Percentiles rank a stretch among this genome's conserved stretches.
These are phyloP conservation scores for Drosophila equinoxialis DNA, from an alignment of 1,140 invertebrate genomes.

Conservation along the genomic window DNA sequence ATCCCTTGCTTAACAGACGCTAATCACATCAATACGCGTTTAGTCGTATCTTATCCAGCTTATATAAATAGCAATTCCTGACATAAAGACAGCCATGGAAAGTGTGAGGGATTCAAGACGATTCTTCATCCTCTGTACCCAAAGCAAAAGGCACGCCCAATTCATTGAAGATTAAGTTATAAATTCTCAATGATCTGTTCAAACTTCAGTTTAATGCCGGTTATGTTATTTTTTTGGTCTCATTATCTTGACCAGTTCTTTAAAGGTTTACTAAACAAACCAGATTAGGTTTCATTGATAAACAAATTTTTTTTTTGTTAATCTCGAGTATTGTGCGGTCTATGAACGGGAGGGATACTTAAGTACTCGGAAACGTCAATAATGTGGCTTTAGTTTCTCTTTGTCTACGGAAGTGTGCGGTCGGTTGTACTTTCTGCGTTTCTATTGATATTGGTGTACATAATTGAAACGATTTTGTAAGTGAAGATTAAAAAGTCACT, in stretches of 20 bases:
- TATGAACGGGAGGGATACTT: neutral
- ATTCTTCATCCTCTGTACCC: neutral
- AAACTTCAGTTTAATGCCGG: no score
- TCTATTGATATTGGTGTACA: neutral
- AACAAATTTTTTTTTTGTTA: neutral
- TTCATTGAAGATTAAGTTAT: neutral
- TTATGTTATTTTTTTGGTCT: no score
- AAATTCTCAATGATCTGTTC: neutral
- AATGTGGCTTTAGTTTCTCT: neutral
- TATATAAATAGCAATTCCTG: neutral
- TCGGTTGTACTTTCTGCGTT: neutral
- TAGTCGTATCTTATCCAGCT: neutral
- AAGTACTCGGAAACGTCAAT: constrained; percentile 3
- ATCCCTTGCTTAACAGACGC: neutral
- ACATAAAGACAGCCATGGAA: neutral
- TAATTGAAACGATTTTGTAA: neutral
- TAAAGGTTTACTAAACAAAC: neutral
- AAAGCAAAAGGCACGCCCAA: neutral
- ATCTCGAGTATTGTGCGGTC: neutral
- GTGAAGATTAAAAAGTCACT: neutral
- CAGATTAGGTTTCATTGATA: neutral
- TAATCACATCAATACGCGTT: neutral
- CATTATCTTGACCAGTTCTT: neutral
- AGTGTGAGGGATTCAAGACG: no score
- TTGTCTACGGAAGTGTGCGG: neutral